Conservation (phyloP, 1,140 invertebrate genomes). For the Dinoponera quadriceps region DNA sequence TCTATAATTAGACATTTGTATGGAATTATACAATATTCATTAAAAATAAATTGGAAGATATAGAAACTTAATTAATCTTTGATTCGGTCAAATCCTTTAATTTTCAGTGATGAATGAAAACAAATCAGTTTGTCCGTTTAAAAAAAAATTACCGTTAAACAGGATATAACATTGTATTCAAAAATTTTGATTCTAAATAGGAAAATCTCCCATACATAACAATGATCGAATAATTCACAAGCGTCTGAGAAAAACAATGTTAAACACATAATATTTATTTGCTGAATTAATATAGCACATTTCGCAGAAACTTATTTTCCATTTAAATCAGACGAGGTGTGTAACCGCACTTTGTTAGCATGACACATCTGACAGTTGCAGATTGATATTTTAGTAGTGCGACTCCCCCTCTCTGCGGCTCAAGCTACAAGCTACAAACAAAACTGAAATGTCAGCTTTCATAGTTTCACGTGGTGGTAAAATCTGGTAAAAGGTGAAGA, state of each 20-base stretch:
- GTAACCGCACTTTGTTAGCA: not conserved
- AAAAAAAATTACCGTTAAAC: not conserved
- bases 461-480: not conserved
- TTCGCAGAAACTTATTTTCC: constrained; percentile 6
- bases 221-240: not conserved
- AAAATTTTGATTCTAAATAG: not conserved
- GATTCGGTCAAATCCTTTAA: not conserved
- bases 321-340: not conserved
- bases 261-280: not conserved
- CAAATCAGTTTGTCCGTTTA: constrained; percentile 5
- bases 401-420: not conserved
- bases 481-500: not conserved
- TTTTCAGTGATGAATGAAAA: not conserved
- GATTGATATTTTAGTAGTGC: constrained; percentile 11
- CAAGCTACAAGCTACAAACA: not conserved
- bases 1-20: not conserved
- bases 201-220: not conserved
- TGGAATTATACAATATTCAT: not conserved
- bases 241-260: not conserved
- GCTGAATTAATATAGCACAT: not conserved
- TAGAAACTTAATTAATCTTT: constrained; percentile 1
- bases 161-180: not conserved
- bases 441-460: constrained; percentile 10
- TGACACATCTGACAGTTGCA: not conserved
- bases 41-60: not conserved